Evolutionary conservation across 1,140 invertebrate species (phyloP).

Genomic region (Pogonomyrmex barbatus): DNA sequence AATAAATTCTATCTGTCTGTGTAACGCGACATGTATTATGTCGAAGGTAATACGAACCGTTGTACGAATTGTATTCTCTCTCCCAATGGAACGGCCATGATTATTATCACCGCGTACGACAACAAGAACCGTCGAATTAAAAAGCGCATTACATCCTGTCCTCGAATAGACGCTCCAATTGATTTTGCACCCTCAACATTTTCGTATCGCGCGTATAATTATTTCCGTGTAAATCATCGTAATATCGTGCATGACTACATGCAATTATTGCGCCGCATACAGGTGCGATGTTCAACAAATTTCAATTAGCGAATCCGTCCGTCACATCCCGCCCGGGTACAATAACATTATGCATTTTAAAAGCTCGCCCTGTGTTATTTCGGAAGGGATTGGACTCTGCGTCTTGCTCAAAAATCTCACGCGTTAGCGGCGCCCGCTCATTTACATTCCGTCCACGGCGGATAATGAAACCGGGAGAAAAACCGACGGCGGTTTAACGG

Average conservation of each 20-base stretch:
- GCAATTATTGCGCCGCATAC: conserved; percentile 55
- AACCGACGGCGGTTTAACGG: conserved; percentile 84
- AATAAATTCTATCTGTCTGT: conserved; percentile 68
- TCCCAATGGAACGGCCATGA: conserved; percentile 22
- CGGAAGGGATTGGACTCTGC: conserved; percentile 38
- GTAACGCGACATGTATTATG: conserved; percentile 54
- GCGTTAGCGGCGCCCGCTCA: conserved; percentile 77
- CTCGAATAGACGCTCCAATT: conserved; percentile 35
- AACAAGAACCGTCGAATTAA: conserved; percentile 43
- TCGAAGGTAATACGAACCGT: conserved; percentile 45
- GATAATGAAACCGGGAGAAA: conserved; percentile 84
- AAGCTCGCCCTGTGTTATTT: conserved; percentile 46
- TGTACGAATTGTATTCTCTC: conserved; percentile 53
- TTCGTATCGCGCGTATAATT: conserved; percentile 60
- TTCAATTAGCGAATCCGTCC: conserved; percentile 53
- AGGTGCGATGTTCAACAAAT: conserved; percentile 56
- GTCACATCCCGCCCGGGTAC: conserved; percentile 46
- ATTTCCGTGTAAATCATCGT: conserved; percentile 62
- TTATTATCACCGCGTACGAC: conserved; percentile 53
- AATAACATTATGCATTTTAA: conserved; percentile 63
- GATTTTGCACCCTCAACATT: conserved; percentile 48
- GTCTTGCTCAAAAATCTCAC: conserved; percentile 74
- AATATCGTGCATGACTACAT: conserved; percentile 60
- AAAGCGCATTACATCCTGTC: conserved; percentile 53
- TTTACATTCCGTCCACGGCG: conserved; percentile 84